Evolutionary conservation across 2,113 vertebrate species (phyloP).

Genomic region (Chrysochloris asiatica): DNA sequence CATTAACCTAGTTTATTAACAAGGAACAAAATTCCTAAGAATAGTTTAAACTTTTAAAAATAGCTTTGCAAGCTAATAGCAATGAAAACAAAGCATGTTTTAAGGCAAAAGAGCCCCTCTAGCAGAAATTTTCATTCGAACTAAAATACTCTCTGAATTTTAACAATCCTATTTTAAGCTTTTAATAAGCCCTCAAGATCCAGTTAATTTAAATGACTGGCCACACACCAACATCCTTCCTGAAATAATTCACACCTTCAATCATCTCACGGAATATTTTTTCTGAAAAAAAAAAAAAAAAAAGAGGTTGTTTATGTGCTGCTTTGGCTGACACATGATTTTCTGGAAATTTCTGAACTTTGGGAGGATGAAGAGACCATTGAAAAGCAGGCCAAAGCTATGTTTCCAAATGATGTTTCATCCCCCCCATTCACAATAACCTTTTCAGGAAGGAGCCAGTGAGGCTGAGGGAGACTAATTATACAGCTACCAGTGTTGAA

Average conservation of each 20-base stretch:
- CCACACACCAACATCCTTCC: conserved; percentile 25
- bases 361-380: conserved; percentile 39
- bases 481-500: neutral
- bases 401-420: neutral
- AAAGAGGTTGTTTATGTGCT: neutral
- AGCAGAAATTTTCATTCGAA: conserved; percentile 46
- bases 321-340: conserved; percentile 7
- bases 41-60: conserved; percentile 46
- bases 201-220: conserved; percentile 40
- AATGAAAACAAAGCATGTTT: conserved; percentile 38
- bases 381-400: neutral
- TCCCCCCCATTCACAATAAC: neutral
- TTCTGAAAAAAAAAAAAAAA: neutral
- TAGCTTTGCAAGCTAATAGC: neutral
- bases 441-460: conserved; percentile 6
- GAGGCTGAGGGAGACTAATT: conserved; percentile 40
- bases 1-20: conserved; percentile 44
- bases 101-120: neutral
- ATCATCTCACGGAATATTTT: neutral
- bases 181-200: conserved; percentile 56
- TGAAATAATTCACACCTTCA: conserved; percentile 61
- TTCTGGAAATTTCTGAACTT: conserved; percentile 57
- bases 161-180: conserved; percentile 63
- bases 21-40: neutral
- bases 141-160: conserved; percentile 55